phyloP scores from a whole-genome alignment of 2,888 invertebrate genomes.

The Lagria hirta region DNA sequence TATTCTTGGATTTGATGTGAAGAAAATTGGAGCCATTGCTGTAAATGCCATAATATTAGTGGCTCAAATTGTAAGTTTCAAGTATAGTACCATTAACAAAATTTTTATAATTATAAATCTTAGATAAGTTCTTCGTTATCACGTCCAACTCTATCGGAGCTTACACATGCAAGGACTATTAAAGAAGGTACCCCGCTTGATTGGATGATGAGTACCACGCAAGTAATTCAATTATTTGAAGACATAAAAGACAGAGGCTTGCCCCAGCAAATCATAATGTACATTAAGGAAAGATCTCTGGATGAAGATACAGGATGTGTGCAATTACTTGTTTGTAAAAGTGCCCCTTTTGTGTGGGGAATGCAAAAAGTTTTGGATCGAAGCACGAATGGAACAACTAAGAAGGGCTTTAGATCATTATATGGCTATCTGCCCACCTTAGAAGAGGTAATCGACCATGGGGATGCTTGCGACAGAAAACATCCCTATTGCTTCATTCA shows the following conservation, averaged over 20 bases:
- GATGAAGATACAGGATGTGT: conserved; percentile 69
- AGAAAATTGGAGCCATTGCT: conserved; percentile 77
- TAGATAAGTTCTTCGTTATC: conserved; percentile 65
- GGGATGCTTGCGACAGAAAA: conserved; percentile 64
- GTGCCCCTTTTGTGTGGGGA: conserved; percentile 72
- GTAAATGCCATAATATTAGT: conserved; percentile 81
- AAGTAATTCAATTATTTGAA: conserved; percentile 59
- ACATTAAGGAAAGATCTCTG: conserved; percentile 59
- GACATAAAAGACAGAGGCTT: conserved; percentile 65
- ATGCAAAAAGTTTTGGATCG: conserved; percentile 69
- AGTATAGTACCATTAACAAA: neutral
- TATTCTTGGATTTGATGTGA: conserved; percentile 73
- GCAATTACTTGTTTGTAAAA: conserved; percentile 73
- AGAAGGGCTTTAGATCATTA: conserved; percentile 51
- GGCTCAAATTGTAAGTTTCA: conserved; percentile 72
- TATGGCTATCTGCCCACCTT: conserved; percentile 65
- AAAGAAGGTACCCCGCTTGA: conserved; percentile 55
- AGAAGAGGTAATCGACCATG: conserved; percentile 62
- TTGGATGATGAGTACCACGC: conserved; percentile 67
- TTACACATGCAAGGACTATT: conserved; percentile 42
- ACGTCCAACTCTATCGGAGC: conserved; percentile 52
- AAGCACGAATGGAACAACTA: conserved; percentile 41
- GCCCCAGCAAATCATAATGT: conserved; percentile 62
- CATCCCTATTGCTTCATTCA: conserved; percentile 52
- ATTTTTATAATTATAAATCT: conserved; percentile 35